Conservation (phyloP, 2,797 vertebrate species). For the Mustela erminea region DNA sequence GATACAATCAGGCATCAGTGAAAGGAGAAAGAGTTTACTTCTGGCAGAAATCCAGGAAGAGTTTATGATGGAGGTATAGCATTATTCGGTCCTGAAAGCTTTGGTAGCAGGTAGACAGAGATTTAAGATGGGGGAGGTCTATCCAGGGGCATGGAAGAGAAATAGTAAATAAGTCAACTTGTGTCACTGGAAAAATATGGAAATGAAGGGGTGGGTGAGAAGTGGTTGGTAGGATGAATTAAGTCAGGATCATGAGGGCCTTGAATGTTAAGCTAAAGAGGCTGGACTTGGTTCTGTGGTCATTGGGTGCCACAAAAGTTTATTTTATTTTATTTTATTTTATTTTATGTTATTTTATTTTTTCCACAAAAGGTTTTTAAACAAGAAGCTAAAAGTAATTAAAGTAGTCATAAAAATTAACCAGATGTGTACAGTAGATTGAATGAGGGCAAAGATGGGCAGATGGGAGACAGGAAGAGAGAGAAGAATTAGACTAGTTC, state of each 20-base stretch:
- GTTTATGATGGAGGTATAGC: neutral
- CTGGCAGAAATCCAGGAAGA: neutral
- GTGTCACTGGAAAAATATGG: neutral
- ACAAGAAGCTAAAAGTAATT: constrained; percentile 1
- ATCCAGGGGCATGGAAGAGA: neutral
- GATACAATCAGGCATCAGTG: neutral
- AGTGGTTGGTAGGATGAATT: neutral
- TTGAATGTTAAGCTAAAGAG: neutral
- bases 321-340: no score
- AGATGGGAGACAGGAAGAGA: neutral
- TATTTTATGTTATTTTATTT: no score
- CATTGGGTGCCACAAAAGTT: neutral
- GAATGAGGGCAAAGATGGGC: neutral
- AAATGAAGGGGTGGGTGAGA: neutral
- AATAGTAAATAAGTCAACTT: neutral
- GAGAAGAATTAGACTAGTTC: neutral
- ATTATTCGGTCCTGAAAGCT: neutral
- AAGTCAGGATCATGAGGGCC: neutral
- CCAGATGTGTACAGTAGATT: neutral
- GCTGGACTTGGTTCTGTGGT: neutral
- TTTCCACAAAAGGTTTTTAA: neutral
- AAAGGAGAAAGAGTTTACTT: neutral
- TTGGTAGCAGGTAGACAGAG: neutral
- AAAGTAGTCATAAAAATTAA: neutral
- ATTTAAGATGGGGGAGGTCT: neutral